Evolutionary conservation across 2,113 vertebrate species (phyloP), one percentile per base, ranked within the genome.

Genomic region (Paracanthobrama guichenoti): DNA sequence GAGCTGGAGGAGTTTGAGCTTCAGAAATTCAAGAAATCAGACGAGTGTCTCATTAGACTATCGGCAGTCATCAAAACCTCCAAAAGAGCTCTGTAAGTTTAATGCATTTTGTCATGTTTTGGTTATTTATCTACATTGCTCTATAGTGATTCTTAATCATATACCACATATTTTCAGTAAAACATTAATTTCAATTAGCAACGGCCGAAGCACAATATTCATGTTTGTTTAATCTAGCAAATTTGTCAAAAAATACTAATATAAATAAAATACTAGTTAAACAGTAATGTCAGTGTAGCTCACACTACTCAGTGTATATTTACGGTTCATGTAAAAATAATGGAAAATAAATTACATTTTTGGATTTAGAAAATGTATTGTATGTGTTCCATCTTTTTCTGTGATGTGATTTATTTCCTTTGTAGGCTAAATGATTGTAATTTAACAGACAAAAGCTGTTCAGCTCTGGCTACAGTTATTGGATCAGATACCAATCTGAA

Each of bases 1-100:
- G 42, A 80, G 26, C 24, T 80, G 9, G 66, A 72, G 22, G 66
- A 72, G 16, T 77, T 85, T 85, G 84, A 80, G 6, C 53, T 77
- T 22, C 44, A 77, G 74, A 77, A 78, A 50, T 84, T 66, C 48
- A 24, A 76, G 31, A 66, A 39, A 28, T 80, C 76, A 50, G 74
- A 80, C 1, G 67, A 85, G 39, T 57, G 66, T 80, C 77, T 80
- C 22, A 16, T 59, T 1, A 74, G 60, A 55, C 18, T 80, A 7
- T 57, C 18, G 13, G 35, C 66, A 4, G 83, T 85, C 6, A 12
- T 78, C 1, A 55, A 79, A 24, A 31, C 14, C 7, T 31, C 50
- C 50, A 84, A 24, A 79, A 71, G 1, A 39, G 84, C 67, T 39
- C 10, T 60, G 77, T 85, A 71, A 55, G 64, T 81, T 71, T 71